Conservation (phyloP, 2,888 invertebrate species). For the Amphipyra tragopoginis region DNA sequence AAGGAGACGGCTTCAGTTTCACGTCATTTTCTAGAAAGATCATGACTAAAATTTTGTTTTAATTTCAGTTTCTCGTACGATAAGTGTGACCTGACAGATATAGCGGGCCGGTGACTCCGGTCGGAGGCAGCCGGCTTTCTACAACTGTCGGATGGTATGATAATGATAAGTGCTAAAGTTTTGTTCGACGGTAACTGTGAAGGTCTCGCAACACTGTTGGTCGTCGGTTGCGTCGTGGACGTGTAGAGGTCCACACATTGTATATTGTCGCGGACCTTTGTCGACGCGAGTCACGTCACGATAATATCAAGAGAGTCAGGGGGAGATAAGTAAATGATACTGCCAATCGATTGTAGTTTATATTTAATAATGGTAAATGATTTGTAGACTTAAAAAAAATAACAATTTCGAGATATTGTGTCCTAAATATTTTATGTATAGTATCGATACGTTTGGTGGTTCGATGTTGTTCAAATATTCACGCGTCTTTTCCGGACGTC, state of each 20-base stretch:
- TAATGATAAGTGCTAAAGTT: constrained; percentile 57
- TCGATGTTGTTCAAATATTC: constrained; percentile 66
- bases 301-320: constrained; percentile 78
- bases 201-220: constrained; percentile 45
- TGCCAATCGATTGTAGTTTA: constrained; percentile 89
- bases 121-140: constrained; percentile 14
- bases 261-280: constrained; percentile 21
- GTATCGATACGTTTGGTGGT: constrained; percentile 76
- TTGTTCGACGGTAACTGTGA: constrained; percentile 46
- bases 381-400: constrained; percentile 80
- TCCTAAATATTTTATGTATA: constrained; percentile 86
- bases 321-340: constrained; percentile 81
- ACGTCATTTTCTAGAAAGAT: constrained; percentile 41
- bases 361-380: constrained; percentile 82
- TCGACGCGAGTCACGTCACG: constrained; percentile 68
- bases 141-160: constrained; percentile 44
- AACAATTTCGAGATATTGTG: constrained; percentile 85
- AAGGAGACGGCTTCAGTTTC: constrained; percentile 57
- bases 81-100: constrained; percentile 47
- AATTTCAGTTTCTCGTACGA: constrained; percentile 56
- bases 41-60: constrained; percentile 39
- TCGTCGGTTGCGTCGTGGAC: constrained; percentile 16
- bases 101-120: constrained; percentile 16
- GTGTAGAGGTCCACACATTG: constrained; percentile 1
- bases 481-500: constrained; percentile 17